Evolutionary conservation across 2,888 invertebrate species (phyloP), one percentile per base, ranked within the genome.

Genomic region (Nymphalis urticae): DNA sequence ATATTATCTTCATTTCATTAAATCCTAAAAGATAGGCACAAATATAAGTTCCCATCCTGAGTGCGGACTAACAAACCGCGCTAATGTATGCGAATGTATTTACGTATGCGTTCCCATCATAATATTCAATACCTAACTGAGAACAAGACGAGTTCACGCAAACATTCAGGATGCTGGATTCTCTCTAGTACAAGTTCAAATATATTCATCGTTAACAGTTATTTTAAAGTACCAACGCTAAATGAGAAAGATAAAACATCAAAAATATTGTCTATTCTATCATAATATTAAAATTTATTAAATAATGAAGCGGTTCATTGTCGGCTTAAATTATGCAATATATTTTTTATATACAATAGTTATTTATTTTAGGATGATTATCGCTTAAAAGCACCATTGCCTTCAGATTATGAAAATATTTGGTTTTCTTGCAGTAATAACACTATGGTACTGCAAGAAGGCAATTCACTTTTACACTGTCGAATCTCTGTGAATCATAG

Each of bases 81-180:
- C 76, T 83, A 83, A 86, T 84, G 77, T 85, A 85, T 86, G 80
- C 85, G 76, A 76, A 73, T 73, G 72, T 68, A 68, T 67, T 73
- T 73, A 66, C 65, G 56, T 69, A 69, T 66, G 72, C 72, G 71
- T 73, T 73, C 73, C 73, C 72, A 72, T 76, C 76, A 75, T 75
- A 76, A 75, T 71, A 71, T 71, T 73, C 72, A 68, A 67, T 70
- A 61, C 66, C 70, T 66, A 71, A 70, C 68, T 61, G 65, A 62
- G 72, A 69, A 56, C 48, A 69, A 54, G 56, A 67, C 62, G 67
- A 66, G 63, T 56, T 60, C 63, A 59, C 48, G 64, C 68, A 68
- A 70, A 71, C 65, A 68, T 71, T 60, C 62, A 63, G 65, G 62
- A 68, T 54, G 36, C 62, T 16, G 56, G 56, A 36, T 68, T n/a